These are phyloP conservation scores for Tupaia chinensis DNA, from an alignment of 2,113 vertebrate genomes.

Conservation along the genomic window DNA sequence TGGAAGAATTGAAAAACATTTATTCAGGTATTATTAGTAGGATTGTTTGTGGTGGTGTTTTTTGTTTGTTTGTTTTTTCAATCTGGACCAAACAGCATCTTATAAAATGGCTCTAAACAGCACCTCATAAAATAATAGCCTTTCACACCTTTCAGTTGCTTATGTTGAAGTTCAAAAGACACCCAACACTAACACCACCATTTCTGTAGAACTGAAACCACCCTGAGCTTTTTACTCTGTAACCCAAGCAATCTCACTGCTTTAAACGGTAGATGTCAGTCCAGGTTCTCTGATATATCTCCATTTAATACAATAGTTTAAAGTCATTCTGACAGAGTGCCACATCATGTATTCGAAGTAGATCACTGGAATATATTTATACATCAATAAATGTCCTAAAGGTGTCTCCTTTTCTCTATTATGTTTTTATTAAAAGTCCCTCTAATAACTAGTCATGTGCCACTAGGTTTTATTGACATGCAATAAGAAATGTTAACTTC, in stretches of 20 bases:
- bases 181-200: not conserved
- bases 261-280: not conserved
- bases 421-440: conserved; percentile 51
- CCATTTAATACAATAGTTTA: conserved; percentile 14
- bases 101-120: not conserved
- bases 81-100: conserved; percentile 25
- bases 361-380: conserved; percentile 35
- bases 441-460: conserved; percentile 9
- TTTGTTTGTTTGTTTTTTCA: not conserved
- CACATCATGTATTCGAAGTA: conserved; percentile 9
- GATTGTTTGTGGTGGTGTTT: too few species aligned
- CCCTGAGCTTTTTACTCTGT: not conserved
- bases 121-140: conserved; percentile 26
- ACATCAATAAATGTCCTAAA: conserved; percentile 46
- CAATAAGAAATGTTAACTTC: conserved; percentile 32
- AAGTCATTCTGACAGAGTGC: conserved; percentile 29
- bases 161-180: not conserved
- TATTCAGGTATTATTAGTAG: not conserved
- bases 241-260: not conserved
- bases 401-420: conserved; percentile 14
- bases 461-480: conserved; percentile 61
- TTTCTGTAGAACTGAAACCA: not conserved
- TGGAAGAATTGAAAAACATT: not conserved
- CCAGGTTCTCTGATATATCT: not conserved
- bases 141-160: not conserved